A percentile compares a stretch with the other conserved stretches of the same genome.
These are phyloP conservation scores for Chironomus riparius DNA, from an alignment of 2,888 invertebrate genomes.

Conservation along the genomic window DNA sequence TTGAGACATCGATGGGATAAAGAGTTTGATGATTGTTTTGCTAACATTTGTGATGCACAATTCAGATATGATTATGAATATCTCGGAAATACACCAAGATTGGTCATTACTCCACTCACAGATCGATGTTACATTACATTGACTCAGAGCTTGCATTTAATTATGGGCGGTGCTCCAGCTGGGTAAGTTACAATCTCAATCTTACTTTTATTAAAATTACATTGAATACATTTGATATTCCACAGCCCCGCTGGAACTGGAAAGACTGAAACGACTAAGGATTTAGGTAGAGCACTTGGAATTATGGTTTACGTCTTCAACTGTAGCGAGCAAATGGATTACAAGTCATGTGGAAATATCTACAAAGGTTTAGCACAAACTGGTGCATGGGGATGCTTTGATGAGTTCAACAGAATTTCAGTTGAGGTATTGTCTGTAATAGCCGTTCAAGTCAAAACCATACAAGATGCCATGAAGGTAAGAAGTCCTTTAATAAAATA, in stretches of 20 bases:
- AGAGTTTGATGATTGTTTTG: conserved; percentile 79
- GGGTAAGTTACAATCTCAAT: conserved; percentile 37
- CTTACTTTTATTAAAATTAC: conserved; percentile 80
- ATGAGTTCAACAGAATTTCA: conserved; percentile 94
- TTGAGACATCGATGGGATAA: conserved; percentile 87
- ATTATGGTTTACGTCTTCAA: conserved; percentile 98
- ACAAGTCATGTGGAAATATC: conserved; percentile 93
- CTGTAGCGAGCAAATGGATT: conserved; percentile 98
- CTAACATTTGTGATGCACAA: conserved; percentile 95
- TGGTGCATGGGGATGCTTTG: conserved; percentile 97
- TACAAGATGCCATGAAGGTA: conserved; percentile 62
- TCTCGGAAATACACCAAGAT: conserved; percentile 85
- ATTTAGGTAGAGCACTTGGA: conserved; percentile 86
- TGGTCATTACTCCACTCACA: conserved; percentile 92
- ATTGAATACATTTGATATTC: conserved; percentile 52
- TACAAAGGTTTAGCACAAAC: conserved; percentile 96
- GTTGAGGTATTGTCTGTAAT: conserved; percentile 96
- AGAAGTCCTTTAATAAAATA: too few relatives aligned
- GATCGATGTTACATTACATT: conserved; percentile 50
- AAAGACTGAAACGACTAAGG: conserved; percentile 96
- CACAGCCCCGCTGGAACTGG: conserved; percentile 84
- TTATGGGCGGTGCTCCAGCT: conserved; percentile 77
- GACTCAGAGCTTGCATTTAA: conserved; percentile 45
- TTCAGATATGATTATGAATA: conserved; percentile 92
- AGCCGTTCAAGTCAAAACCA: conserved; percentile 89